Percentiles rank a stretch among this genome's conserved stretches.
phyloP scores from a whole-genome alignment of 2,797 vertebrate genomes.

The Malurus leucopterus region DNA sequence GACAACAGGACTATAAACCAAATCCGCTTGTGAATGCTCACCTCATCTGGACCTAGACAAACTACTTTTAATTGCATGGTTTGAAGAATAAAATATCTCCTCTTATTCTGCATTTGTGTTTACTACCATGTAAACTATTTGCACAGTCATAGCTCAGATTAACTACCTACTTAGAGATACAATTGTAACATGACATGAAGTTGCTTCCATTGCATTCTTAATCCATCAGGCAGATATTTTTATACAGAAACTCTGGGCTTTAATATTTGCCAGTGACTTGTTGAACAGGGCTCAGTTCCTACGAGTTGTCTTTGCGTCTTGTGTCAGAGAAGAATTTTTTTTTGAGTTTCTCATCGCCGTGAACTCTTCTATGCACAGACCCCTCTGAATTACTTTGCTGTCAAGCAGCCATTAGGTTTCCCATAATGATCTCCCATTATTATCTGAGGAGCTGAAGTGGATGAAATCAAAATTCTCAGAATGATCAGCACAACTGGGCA shows the following conservation, averaged over 20 bases:
- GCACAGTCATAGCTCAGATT: background rate
- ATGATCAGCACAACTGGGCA: rapidly evolving
- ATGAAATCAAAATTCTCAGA: background rate
- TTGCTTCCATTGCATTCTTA: background rate
- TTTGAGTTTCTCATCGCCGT: background rate
- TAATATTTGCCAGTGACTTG: background rate
- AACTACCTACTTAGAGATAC: background rate
- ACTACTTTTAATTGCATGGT: background rate
- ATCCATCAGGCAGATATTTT: background rate
- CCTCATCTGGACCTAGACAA: background rate
- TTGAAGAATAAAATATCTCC: background rate
- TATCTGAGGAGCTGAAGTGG: background rate
- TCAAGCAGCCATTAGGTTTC: background rate
- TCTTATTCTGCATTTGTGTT: background rate
- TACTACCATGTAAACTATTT: background rate
- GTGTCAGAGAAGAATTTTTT: background rate
- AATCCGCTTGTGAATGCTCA: background rate
- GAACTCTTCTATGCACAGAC: background rate
- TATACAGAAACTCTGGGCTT: background rate
- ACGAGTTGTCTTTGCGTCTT: background rate
- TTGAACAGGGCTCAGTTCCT: background rate
- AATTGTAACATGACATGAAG: background rate
- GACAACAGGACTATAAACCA: background rate
- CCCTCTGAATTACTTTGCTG: background rate
- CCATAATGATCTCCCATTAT: background rate